Base-by-base conservation (phyloP, 2,888 invertebrate species). In the Philopedon plagiatum region DNA sequence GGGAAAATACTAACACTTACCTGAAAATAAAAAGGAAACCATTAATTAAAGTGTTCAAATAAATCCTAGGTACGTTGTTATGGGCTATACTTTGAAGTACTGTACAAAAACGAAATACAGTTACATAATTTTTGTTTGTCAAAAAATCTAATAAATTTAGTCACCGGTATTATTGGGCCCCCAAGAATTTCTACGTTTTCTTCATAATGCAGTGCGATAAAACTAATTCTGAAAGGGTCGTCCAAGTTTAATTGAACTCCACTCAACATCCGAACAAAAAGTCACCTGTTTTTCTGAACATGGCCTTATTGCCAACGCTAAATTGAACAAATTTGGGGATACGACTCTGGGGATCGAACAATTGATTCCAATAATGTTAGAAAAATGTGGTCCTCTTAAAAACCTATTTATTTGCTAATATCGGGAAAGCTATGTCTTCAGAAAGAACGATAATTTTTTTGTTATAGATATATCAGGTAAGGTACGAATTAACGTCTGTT, bases 361-460 rank as follows among this genome's bases (percentile, higher is more conserved):
- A 65, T 29, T 57, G 57, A 41, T 19, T 37, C 56, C 65, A 32
- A 65, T 65, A 56, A 56, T 21, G 56, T 56, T 29, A 44, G 39
- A 51, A 65, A 65, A 65, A 57, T 65, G 57, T 19, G 19, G 29
- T 23, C 8, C 44, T 15, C 29, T 29, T 57, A n/a, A 44, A 56
- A 64, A 54, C 39, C 39, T 13, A 54, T 51, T 18, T 54, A 64
- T 34, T 39, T 39, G 13, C 26, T 44, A 13, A 61, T 61, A 64
- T 39, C 54, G 15, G 13, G 54, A n/a, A 39, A 39, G n/a, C 29
- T n/a, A 32, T 11, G 26, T 26, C 1, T 4, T n/a, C n/a, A n/a
- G n/a, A n/a, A n/a, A n/a, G n/a, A n/a, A n/a, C n/a, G n/a, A n/a
- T n/a, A n/a, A n/a, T n/a, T n/a, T n/a, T n/a, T n/a, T n/a, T n/a